A percentile compares a stretch with the other conserved stretches of the same genome.
Conservation (phyloP, 2,113 vertebrate genomes). For the Murina feae region DNA sequence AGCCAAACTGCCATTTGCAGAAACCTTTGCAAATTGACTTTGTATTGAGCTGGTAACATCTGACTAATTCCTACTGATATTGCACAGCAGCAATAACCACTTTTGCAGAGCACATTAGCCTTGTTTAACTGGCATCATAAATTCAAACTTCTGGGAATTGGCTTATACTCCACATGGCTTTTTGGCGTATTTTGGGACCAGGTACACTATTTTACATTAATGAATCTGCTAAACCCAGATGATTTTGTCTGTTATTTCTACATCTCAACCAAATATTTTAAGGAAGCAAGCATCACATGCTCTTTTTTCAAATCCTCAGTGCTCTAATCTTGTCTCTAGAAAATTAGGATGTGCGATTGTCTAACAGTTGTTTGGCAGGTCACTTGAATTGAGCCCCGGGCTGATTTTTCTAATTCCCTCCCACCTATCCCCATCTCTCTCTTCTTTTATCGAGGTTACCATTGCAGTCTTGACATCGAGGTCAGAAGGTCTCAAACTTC, state of each 20-base stretch:
- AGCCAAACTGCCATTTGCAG: conserved; percentile 68
- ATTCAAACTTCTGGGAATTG: conserved; percentile 70
- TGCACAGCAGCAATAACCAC: conserved; percentile 60
- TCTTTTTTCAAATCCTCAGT: background rate
- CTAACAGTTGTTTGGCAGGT: background rate
- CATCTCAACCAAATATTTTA: conserved; percentile 31
- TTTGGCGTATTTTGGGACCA: conserved; percentile 57
- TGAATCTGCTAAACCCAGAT: conserved; percentile 48
- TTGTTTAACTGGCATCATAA: conserved; percentile 73
- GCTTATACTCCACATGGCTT: conserved; percentile 43
- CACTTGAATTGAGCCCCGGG: background rate
- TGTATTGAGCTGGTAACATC: conserved; percentile 71
- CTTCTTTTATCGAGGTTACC: background rate
- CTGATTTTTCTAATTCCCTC: background rate
- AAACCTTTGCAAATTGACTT: conserved; percentile 68
- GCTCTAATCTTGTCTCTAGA: background rate
- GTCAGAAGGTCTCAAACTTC: conserved; percentile 41
- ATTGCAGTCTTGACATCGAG: background rate
- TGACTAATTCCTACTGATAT: conserved; percentile 73
- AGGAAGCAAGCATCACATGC: background rate
- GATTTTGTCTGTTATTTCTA: conserved; percentile 55
- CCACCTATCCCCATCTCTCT: background rate
- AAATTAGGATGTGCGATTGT: conserved; percentile 28
- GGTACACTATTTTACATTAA: conserved; percentile 61
- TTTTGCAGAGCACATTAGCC: conserved; percentile 65